Percentiles rank a stretch among this genome's conserved stretches.
Evolutionary conservation across 2,113 vertebrate species (phyloP).

Genomic region (Corvus moneduloides): DNA sequence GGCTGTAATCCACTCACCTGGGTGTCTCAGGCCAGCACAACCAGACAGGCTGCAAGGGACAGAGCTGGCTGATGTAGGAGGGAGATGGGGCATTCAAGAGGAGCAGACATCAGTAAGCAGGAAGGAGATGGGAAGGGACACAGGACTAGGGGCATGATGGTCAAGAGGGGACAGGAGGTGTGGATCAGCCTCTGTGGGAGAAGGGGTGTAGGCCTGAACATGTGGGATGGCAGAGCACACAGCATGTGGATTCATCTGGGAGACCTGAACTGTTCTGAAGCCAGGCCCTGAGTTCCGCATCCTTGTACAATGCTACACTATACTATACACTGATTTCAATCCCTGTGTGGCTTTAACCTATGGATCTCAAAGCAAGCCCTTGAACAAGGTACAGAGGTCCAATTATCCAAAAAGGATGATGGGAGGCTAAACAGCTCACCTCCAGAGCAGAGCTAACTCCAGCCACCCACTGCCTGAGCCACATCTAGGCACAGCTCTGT

Average conservation of each 20-base stretch:
- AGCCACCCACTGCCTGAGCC: neutral
- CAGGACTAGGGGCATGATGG: rapidly evolving
- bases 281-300: rapidly evolving
- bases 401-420: neutral
- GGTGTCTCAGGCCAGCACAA: neutral
- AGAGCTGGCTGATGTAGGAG: neutral
- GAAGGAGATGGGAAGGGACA: neutral
- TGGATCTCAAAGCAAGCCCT: neutral
- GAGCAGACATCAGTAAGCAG: neutral
- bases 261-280: neutral
- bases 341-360: neutral
- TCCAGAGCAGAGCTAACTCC: neutral
- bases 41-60: neutral
- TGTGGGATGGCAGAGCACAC: rapidly evolving
- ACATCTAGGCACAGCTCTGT: neutral
- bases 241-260: neutral
- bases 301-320: rapidly evolving
- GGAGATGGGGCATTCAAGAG: rapidly evolving
- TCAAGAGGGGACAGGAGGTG: neutral
- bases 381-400: neutral
- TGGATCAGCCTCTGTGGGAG: neutral
- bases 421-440: neutral
- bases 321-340: neutral
- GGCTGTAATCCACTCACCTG: neutral
- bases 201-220: neutral